Evolutionary conservation across 37 sponge, comb jelly and placozoan species (phyloP).

Genomic region (Trichoplax adhaerens): DNA sequence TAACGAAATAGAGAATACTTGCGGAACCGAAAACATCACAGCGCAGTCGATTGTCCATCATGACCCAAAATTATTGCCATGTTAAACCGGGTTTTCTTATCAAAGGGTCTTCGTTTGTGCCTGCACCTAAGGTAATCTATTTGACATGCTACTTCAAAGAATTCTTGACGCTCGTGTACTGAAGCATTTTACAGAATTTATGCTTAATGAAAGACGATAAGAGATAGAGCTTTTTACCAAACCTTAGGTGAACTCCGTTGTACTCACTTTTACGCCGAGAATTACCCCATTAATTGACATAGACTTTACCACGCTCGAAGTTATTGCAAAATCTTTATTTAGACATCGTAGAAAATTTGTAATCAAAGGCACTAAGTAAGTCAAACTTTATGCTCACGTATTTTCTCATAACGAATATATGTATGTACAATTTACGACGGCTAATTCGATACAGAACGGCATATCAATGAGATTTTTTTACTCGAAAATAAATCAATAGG

Average conservation of each 20-base stretch:
- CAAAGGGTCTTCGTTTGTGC: constrained; percentile 38
- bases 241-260: constrained; percentile 52
- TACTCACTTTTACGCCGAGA: constrained; percentile 48
- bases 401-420: neutral
- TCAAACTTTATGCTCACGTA: neutral
- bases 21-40: constrained; percentile 40
- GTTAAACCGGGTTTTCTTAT: constrained; percentile 39
- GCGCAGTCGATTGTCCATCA: constrained; percentile 56
- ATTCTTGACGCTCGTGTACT: too few relatives aligned
- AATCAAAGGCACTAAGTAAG: constrained; percentile 34
- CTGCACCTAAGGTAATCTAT: constrained; percentile 53
- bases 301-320: constrained; percentile 34
- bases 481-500: constrained; percentile 5
- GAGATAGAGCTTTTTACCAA: too few relatives aligned
- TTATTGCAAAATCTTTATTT: constrained; percentile 49
- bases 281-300: constrained; percentile 33
- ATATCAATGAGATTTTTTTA: too few relatives aligned
- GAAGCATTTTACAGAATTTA: too few relatives aligned
- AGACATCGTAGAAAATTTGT: constrained; percentile 45
- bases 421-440: neutral
- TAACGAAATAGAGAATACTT: constrained; percentile 6
- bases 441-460: too few relatives aligned
- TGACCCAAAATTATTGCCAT: constrained; percentile 48
- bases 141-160: too few relatives aligned
- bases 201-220: too few relatives aligned